Conservation (phyloP, 2,888 invertebrate species). For the Eurytoma adleriae region DNA sequence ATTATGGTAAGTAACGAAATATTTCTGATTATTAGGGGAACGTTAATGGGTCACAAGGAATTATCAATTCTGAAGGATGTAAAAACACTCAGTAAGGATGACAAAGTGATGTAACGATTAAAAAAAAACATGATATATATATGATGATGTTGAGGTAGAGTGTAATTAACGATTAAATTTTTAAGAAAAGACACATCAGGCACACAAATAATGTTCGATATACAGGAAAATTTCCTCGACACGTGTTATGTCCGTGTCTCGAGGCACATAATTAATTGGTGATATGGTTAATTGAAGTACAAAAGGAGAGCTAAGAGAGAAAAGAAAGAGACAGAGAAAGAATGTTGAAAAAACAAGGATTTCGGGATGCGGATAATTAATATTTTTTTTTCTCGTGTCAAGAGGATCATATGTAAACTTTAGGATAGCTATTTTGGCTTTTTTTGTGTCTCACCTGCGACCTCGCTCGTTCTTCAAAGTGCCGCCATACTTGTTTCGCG, state of each 20-base stretch:
- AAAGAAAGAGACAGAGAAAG: not conserved
- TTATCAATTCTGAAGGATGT: conserved; percentile 4
- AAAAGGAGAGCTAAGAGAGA: conserved; percentile 52
- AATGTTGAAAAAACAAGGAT: conserved; percentile 46
- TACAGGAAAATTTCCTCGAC: conserved; percentile 47
- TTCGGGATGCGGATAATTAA: conserved; percentile 33
- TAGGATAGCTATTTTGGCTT: conserved; percentile 71
- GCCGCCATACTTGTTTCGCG: conserved; percentile 99
- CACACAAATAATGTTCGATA: conserved; percentile 59
- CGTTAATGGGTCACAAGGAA: conserved; percentile 6
- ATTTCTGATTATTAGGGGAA: conserved; percentile 18
- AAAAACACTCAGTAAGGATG: conserved; percentile 32
- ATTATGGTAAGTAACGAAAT: conserved; percentile 26
- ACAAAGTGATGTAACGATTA: conserved; percentile 34
- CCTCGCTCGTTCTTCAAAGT: conserved; percentile 99
- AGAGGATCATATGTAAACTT: conserved; percentile 42
- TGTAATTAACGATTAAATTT: conserved; percentile 43
- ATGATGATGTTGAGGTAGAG: conserved; percentile 31
- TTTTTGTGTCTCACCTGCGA: conserved; percentile 94
- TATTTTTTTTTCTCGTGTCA: conserved; percentile 38
- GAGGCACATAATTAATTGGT: conserved; percentile 31
- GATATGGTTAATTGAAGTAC: conserved; percentile 42
- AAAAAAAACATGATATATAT: conserved; percentile 24
- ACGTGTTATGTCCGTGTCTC: conserved; percentile 53
- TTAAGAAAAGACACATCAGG: conserved; percentile 59